Conservation (phyloP, 2,888 invertebrate genomes). For the Elegia similella region DNA sequence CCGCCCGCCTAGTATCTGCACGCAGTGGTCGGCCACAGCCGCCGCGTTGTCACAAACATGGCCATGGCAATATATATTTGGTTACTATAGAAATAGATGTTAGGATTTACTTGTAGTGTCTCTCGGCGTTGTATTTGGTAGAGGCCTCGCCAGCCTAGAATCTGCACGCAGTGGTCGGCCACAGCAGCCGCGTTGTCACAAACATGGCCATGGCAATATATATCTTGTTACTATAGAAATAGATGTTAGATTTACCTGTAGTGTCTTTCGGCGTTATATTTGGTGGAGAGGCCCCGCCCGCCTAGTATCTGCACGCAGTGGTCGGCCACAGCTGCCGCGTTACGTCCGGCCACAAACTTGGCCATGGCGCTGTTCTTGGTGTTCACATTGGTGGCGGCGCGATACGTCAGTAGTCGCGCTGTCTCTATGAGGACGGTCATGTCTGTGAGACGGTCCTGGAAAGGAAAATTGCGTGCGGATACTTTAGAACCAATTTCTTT, state of each 20-base stretch:
- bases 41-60: no score
- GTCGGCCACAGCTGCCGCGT: conserved; percentile 85
- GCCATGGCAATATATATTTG: no score
- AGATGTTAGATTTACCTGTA: conserved; percentile 71
- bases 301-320: conserved; percentile 89
- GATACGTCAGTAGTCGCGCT: conserved; percentile 86
- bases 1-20: no score
- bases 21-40: no score
- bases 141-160: no score
- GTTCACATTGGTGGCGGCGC: conserved; percentile 84
- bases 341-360: conserved; percentile 86
- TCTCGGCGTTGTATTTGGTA: no score
- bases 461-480: background rate
- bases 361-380: conserved; percentile 89
- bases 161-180: no score
- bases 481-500: no score
- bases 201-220: conserved; percentile 88
- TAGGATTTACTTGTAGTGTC: no score
- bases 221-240: conserved; percentile 33
- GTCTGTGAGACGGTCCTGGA: conserved; percentile 84
- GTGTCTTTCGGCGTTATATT: conserved; percentile 88
- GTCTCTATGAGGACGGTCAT: conserved; percentile 86
- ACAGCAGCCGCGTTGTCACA: no score
- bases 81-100: no score
- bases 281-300: conserved; percentile 86